phyloP scores from a whole-genome alignment of 2,113 vertebrate species.

The Nettapus auritus region DNA sequence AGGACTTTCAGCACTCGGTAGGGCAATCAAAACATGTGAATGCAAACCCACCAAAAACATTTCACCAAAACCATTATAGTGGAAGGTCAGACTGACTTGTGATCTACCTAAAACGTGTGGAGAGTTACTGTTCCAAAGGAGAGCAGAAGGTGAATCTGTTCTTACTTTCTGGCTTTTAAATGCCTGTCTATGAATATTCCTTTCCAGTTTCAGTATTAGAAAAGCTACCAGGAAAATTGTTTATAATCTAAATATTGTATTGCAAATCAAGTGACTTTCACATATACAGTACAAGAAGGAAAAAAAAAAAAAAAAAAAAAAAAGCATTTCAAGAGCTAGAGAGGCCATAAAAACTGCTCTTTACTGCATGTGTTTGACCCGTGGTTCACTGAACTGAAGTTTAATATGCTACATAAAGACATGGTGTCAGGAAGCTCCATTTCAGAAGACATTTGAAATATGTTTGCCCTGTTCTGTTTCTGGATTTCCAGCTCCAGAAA shows the following conservation, averaged over 20 bases:
- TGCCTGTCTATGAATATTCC: background rate
- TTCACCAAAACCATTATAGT: background rate
- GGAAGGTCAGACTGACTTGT: too few relatives aligned
- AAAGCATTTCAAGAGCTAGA: background rate
- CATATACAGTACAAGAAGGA: background rate
- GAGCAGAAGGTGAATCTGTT: background rate
- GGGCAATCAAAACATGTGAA: rapidly evolving
- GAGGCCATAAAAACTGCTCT: background rate
- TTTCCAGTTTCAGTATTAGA: background rate
- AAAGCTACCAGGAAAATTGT: background rate
- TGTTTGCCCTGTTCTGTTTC: rapidly evolving
- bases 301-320: background rate
- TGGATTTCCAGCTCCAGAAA: background rate
- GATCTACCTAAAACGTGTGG: rapidly evolving
- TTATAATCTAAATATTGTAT: background rate
- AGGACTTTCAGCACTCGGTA: background rate
- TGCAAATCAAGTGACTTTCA: background rate
- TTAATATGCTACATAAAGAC: background rate
- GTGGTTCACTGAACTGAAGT: background rate
- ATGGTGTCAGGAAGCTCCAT: rapidly evolving
- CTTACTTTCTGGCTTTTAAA: background rate
- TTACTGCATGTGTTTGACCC: background rate
- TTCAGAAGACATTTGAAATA: background rate
- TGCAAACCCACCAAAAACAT: background rate
- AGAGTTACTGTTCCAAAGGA: background rate